Percentiles rank a stretch among this genome's conserved stretches.
These are phyloP conservation scores for Hermetia illucens DNA, from an alignment of 1,140 invertebrate species.

Conservation along the genomic window DNA sequence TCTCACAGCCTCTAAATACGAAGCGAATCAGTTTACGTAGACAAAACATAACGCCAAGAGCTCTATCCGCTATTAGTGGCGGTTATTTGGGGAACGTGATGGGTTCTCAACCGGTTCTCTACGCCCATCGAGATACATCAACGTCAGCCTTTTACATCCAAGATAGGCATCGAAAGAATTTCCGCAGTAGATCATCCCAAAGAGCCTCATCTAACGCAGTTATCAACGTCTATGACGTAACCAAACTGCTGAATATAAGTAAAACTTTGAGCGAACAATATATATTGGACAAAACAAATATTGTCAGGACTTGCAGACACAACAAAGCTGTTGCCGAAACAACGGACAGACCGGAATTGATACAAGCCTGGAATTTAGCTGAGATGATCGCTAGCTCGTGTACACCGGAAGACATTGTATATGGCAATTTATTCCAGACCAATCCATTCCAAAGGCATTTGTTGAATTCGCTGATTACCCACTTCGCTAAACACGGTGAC, in stretches of 20 bases:
- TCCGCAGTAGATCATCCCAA: constrained; percentile 16
- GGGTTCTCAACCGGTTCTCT: constrained; percentile 35
- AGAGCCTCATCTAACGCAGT: constrained; percentile 37
- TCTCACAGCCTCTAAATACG: constrained; percentile 62
- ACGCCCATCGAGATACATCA: constrained; percentile 37
- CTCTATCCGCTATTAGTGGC: constrained; percentile 55
- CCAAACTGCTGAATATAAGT: constrained; percentile 60
- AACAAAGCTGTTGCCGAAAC: constrained; percentile 61
- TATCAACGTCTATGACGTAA: constrained; percentile 68
- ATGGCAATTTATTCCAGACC: constrained; percentile 21
- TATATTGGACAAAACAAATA: constrained; percentile 45
- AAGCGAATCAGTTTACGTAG: constrained; percentile 39
- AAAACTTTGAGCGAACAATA: constrained; percentile 72
- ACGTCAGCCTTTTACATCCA: constrained; percentile 68
- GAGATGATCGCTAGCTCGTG: constrained; percentile 50
- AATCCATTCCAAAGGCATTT: constrained; percentile 79
- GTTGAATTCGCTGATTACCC: constrained; percentile 53
- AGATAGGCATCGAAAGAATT: constrained; percentile 31
- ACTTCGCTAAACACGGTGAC: constrained; percentile 66
- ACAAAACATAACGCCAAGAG: constrained; percentile 33
- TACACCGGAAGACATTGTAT: constrained; percentile 20
- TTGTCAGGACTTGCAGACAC: constrained; percentile 53
- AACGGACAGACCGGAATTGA: constrained; percentile 62
- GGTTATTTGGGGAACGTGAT: constrained; percentile 36
- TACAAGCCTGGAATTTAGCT: constrained; percentile 73